Conservation (phyloP, 1,140 invertebrate genomes). For the Tenebrio molitor region DNA sequence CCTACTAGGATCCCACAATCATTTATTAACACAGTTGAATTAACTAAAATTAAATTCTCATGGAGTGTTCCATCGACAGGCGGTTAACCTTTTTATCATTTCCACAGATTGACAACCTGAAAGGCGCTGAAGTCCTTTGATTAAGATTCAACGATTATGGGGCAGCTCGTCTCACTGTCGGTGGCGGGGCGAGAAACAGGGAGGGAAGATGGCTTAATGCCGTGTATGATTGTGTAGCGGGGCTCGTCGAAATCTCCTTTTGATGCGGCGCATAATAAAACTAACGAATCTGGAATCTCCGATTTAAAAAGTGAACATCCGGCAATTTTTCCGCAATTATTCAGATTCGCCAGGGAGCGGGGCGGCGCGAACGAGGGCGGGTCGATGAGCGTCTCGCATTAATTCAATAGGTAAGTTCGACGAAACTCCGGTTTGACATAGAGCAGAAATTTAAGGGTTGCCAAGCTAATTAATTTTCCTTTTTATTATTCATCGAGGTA, state of each 20-base stretch:
- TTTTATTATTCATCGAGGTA: slow-evolving; percentile 51
- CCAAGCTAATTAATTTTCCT: slow-evolving; percentile 51
- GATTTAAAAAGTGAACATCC: slow-evolving; percentile 39
- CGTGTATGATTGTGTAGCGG: slow-evolving; percentile 23
- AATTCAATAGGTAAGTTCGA: slow-evolving; percentile 44
- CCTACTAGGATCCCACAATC: too few species aligned
- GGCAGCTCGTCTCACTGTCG: neutral
- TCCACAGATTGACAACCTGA: neutral
- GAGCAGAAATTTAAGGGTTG: slow-evolving; percentile 47
- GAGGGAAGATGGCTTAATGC: neutral
- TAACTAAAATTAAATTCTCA: too few species aligned
- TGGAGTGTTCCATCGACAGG: too few species aligned
- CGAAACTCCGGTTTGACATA: slow-evolving; percentile 33
- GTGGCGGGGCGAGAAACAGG: neutral
- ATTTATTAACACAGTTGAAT: too few species aligned
- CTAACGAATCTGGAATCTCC: slow-evolving; percentile 32
- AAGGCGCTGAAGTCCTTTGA: neutral
- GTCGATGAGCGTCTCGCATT: slow-evolving; percentile 32
- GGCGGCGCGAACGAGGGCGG: neutral
- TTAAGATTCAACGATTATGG: slow-evolving; percentile 5
- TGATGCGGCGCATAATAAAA: slow-evolving; percentile 29
- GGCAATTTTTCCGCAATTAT: slow-evolving; percentile 39
- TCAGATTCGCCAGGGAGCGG: slow-evolving; percentile 8
- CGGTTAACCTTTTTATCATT: too few species aligned
- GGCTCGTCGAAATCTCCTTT: neutral